phyloP scores from a whole-genome alignment of 2,888 invertebrate species.

The Yponomeuta plumbellus region DNA sequence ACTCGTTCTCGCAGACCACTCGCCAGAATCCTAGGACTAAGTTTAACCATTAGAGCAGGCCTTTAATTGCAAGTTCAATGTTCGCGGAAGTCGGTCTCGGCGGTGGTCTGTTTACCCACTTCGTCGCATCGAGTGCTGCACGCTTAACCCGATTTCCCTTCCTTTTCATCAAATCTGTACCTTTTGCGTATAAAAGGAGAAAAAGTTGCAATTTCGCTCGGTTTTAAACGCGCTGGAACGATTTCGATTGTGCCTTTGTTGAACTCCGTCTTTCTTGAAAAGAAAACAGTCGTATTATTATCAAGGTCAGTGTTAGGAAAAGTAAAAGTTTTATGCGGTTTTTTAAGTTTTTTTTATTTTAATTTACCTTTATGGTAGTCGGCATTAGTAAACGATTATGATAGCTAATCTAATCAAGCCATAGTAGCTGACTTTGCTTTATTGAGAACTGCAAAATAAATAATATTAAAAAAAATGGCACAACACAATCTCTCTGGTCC shows the following conservation, averaged over 20 bases:
- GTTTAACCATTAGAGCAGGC: not conserved
- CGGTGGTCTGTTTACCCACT: not conserved
- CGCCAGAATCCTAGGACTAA: not conserved
- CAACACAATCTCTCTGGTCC: too few relatives aligned
- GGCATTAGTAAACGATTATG: too few relatives aligned
- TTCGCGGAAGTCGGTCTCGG: not conserved
- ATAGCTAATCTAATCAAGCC: too few relatives aligned
- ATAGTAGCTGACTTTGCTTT: too few relatives aligned
- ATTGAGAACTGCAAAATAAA: too few relatives aligned
- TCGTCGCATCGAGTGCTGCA: conserved; percentile 4
- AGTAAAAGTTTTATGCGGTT: too few relatives aligned
- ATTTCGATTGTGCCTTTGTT: conserved; percentile 1
- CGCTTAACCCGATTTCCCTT: conserved; percentile 34
- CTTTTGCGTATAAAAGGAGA: not conserved
- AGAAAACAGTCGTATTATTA: not conserved
- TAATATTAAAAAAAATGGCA: too few relatives aligned
- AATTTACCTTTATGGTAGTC: too few relatives aligned
- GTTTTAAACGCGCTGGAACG: not conserved
- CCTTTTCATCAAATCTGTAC: conserved; percentile 29
- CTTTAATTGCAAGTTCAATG: not conserved
- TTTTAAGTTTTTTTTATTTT: too few relatives aligned
- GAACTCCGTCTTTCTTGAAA: not conserved
- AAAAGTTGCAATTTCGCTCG: not conserved
- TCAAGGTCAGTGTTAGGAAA: too few relatives aligned
- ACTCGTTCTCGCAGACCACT: too few relatives aligned